phyloP scores from a whole-genome alignment of 2,888 invertebrate genomes.

The Meliscaeva auricollis region DNA sequence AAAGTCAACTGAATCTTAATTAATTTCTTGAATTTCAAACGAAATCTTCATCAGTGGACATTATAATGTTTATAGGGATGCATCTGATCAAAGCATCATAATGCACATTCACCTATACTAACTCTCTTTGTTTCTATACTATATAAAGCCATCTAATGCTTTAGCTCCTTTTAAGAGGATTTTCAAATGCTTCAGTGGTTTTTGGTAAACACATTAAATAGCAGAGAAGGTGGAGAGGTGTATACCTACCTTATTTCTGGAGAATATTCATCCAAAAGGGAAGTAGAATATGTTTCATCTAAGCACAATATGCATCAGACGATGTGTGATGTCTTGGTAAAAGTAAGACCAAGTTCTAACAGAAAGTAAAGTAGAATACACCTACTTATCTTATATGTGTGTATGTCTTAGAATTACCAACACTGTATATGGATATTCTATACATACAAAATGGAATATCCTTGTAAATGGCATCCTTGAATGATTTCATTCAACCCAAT shows the following conservation, averaged over 20 bases:
- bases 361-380: neutral
- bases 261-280: constrained; percentile 8
- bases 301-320: neutral
- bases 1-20: constrained; percentile 14
- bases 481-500: constrained; percentile 44
- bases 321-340: neutral
- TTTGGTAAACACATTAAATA: constrained; percentile 17
- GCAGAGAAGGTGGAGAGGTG: too few relatives aligned
- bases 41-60: neutral
- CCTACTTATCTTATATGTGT: neutral
- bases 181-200: constrained; percentile 16
- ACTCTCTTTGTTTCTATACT: too few relatives aligned
- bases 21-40: constrained; percentile 6
- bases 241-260: neutral
- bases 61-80: neutral
- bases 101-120: neutral
- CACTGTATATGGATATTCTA: neutral
- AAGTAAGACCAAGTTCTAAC: neutral
- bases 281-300: neutral
- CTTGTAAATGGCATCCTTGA: constrained; percentile 39
- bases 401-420: neutral
- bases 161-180: neutral
- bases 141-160: neutral
- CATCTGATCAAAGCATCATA: constrained; percentile 4
- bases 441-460: neutral